Evolutionary conservation across 35 echinoderm and acorn worm species (phyloP).

Genomic region (Ophiothrix spiculata): DNA sequence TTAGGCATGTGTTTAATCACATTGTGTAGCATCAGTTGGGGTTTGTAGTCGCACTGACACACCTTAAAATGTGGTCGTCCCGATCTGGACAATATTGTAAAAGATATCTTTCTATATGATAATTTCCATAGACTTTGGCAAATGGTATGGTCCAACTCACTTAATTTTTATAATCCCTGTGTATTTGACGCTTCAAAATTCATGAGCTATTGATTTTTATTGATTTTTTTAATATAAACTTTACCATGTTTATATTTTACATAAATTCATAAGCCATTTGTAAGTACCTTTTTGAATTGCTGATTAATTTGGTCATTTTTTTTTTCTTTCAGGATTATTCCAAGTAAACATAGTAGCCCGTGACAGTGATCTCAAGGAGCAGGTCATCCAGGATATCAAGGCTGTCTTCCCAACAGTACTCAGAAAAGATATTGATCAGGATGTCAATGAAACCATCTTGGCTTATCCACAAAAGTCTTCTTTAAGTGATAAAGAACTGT

Average conservation of each 20-base stretch:
- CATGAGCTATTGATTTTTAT: too few species aligned
- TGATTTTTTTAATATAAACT: too few species aligned
- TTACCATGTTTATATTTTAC: background rate
- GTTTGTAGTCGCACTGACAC: too few species aligned
- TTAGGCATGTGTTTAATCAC: too few species aligned
- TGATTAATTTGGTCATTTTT: background rate
- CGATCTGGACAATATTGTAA: too few species aligned
- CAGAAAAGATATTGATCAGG: slow-evolving; percentile 31
- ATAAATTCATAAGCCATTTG: background rate
- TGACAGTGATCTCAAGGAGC: slow-evolving; percentile 49
- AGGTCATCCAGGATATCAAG: slow-evolving; percentile 41
- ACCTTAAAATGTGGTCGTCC: too few species aligned
- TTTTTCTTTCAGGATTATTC: slow-evolving; percentile 43
- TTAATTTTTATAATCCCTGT: too few species aligned
- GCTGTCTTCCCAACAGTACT: slow-evolving; percentile 43
- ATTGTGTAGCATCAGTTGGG: too few species aligned
- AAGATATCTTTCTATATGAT: too few species aligned
- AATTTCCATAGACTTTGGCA: too few species aligned
- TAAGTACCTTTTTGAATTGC: background rate
- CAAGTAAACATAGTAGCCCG: slow-evolving; percentile 66
- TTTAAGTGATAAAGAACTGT: background rate
- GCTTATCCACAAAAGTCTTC: slow-evolving; percentile 15
- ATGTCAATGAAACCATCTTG: slow-evolving; percentile 66
- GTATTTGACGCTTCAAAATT: too few species aligned
- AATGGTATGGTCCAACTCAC: too few species aligned